A percentile compares a stretch with the other conserved stretches of the same genome.
phyloP scores from a whole-genome alignment of 2,888 invertebrate genomes.

The Acanthosoma haemorrhoidale region DNA sequence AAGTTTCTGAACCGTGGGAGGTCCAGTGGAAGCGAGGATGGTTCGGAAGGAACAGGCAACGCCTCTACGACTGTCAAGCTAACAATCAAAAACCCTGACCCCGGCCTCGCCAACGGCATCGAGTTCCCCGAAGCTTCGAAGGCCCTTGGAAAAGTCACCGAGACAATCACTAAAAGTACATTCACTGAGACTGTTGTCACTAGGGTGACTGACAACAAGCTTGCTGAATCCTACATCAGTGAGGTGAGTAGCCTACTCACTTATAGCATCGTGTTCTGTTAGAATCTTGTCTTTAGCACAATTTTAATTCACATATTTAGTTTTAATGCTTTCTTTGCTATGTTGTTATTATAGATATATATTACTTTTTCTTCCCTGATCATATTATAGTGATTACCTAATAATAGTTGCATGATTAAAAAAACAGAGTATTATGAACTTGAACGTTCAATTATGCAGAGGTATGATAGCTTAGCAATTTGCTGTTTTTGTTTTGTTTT shows the following conservation, averaged over 20 bases:
- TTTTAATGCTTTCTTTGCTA: no score
- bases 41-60: constrained; percentile 29
- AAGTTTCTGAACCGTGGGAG: constrained; percentile 60
- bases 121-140: constrained; percentile 77
- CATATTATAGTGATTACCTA: no score
- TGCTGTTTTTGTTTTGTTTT: no score
- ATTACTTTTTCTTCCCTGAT: no score
- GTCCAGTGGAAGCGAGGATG: constrained; percentile 29
- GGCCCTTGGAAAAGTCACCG: constrained; percentile 80
- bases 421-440: no score
- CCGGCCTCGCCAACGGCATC: constrained; percentile 59
- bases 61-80: constrained; percentile 61
- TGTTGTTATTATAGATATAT: no score
- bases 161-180: constrained; percentile 92
- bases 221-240: constrained; percentile 76
- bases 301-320: background rate
- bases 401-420: no score
- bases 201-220: constrained; percentile 85
- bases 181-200: constrained; percentile 93
- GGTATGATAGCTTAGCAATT: no score
- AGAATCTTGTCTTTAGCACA: constrained; percentile 16
- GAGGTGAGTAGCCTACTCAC: constrained; percentile 63
- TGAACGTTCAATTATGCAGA: no score
- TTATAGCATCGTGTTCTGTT: constrained; percentile 5
- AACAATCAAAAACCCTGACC: constrained; percentile 70